phyloP scores from a whole-genome alignment of 2,888 invertebrate species.

The Schrankia costaestrigalis region DNA sequence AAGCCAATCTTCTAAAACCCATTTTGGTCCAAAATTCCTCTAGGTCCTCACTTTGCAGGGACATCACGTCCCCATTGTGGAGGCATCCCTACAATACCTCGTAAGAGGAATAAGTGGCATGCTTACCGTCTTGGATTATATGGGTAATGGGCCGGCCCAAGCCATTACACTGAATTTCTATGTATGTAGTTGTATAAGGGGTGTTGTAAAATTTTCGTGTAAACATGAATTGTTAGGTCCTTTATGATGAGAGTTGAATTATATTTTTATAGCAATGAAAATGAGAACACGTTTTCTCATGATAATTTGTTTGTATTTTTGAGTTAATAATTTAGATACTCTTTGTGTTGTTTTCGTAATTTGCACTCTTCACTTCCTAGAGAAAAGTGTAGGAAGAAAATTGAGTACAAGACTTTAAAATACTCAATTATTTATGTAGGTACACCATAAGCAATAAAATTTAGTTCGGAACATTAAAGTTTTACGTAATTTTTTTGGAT shows the following conservation, averaged over 20 bases:
- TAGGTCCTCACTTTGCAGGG: constrained; percentile 27
- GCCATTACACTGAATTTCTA: constrained; percentile 30
- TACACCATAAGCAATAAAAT: too few species aligned
- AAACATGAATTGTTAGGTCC: constrained; percentile 5
- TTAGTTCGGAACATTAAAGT: too few species aligned
- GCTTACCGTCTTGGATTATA: constrained; percentile 41
- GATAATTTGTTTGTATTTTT: too few species aligned
- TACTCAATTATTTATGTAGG: too few species aligned
- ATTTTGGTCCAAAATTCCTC: constrained; percentile 23
- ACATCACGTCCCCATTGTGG: constrained; percentile 30
- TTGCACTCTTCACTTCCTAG: too few species aligned
- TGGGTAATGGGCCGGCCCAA: constrained; percentile 31
- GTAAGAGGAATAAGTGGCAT: constrained; percentile 39
- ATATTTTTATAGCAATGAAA: too few species aligned
- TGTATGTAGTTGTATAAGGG: constrained; percentile 9
- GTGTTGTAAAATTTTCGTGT: constrained; percentile 2
- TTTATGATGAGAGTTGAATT: constrained; percentile 5
- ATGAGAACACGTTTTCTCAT: too few species aligned
- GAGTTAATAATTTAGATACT: too few species aligned
- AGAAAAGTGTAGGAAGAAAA: too few species aligned
- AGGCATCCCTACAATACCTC: constrained; percentile 34
- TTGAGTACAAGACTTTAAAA: too few species aligned
- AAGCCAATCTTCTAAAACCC: constrained; percentile 8
- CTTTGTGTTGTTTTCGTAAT: too few species aligned
- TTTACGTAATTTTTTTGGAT: too few species aligned